phyloP scores from a whole-genome alignment of 2,113 vertebrate genomes.

The Tylochromis polylepis region DNA sequence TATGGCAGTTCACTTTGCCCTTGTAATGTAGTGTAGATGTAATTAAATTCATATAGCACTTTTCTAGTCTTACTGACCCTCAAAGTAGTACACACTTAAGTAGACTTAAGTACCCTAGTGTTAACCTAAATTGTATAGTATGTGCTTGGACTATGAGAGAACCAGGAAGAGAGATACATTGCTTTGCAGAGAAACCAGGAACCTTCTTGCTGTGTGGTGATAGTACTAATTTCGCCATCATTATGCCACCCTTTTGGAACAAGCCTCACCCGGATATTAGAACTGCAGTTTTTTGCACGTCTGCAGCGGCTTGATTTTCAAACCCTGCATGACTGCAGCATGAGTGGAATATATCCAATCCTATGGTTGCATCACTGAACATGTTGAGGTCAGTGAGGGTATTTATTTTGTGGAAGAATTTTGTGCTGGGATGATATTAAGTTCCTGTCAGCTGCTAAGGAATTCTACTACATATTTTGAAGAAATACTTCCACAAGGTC shows the following conservation, averaged over 20 bases:
- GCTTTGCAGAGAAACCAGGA: not conserved
- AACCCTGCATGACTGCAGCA: accelerated
- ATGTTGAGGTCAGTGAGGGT: not conserved
- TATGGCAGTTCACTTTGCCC: not conserved
- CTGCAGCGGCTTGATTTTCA: not conserved
- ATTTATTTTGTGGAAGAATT: not conserved
- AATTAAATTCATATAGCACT: not conserved
- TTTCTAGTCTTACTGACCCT: not conserved
- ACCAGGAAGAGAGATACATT: not conserved
- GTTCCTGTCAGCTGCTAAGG: not conserved
- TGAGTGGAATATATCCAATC: accelerated
- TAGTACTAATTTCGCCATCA: not conserved
- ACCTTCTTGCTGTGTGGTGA: accelerated
- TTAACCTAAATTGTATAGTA: not conserved
- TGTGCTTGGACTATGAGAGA: not conserved
- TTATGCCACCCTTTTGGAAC: not conserved
- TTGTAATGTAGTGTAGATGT: not conserved
- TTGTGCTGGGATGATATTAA: not conserved
- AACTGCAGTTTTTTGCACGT: not conserved
- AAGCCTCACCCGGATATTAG: accelerated
- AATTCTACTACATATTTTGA: not conserved
- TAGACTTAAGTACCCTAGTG: not conserved
- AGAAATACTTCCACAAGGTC: not conserved
- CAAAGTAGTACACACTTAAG: not conserved
- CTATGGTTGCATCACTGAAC: not conserved